A percentile compares a stretch with the other conserved stretches of the same genome.
phyloP scores from a whole-genome alignment of 2,888 invertebrate genomes.

The Microdon myrmicae region DNA sequence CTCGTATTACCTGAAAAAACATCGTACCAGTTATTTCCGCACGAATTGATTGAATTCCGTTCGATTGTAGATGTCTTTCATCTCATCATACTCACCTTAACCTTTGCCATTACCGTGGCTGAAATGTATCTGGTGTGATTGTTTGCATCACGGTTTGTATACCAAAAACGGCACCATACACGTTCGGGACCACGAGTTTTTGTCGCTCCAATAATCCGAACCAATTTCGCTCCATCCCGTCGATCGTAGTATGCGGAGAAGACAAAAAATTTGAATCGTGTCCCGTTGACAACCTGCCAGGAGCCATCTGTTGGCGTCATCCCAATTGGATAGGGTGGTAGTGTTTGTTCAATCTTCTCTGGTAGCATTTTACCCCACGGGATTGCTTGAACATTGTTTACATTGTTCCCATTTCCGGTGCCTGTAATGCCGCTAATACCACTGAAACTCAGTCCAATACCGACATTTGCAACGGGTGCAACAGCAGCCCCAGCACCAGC shows the following conservation, averaged over 20 bases:
- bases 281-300: conserved; percentile 74
- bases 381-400: conserved; percentile 60
- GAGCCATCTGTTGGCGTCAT: conserved; percentile 77
- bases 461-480: background rate
- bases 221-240: conserved; percentile 72
- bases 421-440: conserved; percentile 50
- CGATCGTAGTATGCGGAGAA: conserved; percentile 91
- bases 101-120: conserved; percentile 78
- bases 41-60: conserved; percentile 31
- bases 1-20: conserved; percentile 77
- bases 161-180: conserved; percentile 84
- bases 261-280: conserved; percentile 86
- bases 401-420: conserved; percentile 46
- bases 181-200: conserved; percentile 85
- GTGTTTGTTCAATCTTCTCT: conserved; percentile 66
- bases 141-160: conserved; percentile 64
- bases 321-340: conserved; percentile 74
- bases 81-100: conserved; percentile 72
- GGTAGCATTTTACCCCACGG: conserved; percentile 66
- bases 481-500: conserved; percentile 13
- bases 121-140: conserved; percentile 67
- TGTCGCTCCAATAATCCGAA: conserved; percentile 88
- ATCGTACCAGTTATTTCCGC: conserved; percentile 17
- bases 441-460: conserved; percentile 7
- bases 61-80: background rate